These are phyloP conservation scores for Himantopus leucocephalus DNA, from an alignment of 2,113 vertebrate genomes.

Conservation along the genomic window DNA sequence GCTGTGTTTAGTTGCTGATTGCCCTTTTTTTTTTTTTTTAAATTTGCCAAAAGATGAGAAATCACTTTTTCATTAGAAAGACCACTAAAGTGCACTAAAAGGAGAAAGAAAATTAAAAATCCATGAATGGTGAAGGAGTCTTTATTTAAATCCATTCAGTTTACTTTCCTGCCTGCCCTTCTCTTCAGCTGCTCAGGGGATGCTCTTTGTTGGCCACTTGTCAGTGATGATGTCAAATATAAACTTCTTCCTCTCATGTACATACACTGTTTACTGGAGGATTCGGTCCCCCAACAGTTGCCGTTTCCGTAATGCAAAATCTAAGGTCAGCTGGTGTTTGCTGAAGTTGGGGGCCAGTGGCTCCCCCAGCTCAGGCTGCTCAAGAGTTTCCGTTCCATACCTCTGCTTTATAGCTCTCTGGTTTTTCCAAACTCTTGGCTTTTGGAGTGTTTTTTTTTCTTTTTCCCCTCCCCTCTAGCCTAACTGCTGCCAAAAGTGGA, in stretches of 20 bases:
- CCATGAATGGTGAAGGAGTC: neutral
- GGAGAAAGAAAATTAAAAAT: neutral
- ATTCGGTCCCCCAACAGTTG: neutral
- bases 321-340: neutral
- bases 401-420: neutral
- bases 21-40: neutral
- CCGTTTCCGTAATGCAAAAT: neutral
- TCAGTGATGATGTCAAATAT: neutral
- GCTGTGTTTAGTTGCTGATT: neutral
- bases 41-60: neutral
- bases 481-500: neutral
- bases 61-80: neutral
- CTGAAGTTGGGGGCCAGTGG: neutral
- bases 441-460: neutral
- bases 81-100: neutral
- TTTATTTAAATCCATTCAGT: neutral
- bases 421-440: neutral
- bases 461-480: neutral
- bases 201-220: neutral
- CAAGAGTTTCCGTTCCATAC: neutral
- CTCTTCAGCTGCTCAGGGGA: fast-evolving
- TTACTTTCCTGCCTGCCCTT: neutral
- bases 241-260: neutral
- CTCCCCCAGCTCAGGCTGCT: neutral
- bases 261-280: neutral